Base-by-base conservation (phyloP, 2,888 invertebrate species). In the Acleris holmiana region DNA sequence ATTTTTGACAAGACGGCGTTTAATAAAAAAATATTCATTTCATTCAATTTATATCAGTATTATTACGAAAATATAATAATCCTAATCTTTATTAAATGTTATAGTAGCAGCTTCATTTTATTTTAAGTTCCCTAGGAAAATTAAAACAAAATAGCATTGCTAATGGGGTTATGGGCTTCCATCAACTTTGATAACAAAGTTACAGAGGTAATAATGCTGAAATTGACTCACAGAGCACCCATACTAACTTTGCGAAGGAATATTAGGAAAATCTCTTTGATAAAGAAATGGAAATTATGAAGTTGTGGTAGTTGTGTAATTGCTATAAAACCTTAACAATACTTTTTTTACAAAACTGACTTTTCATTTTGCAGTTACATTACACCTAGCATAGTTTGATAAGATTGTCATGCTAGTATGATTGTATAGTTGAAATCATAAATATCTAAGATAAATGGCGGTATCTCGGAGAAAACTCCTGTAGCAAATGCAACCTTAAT, bases 171-270 rank as follows among this genome's bases (percentile, higher is more conserved):
- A 63, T 46, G 35, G 44, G 46, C 48, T 57, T 40, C 46, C 44
- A 46, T 17, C 18, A 46, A 51, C 48, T 57, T 61, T 40, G 49
- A 25, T 54, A 63, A 55, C 25, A 46, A 46, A 57, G 51, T 63
- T 63, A 57, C 46, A 46, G 29, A 29, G 51, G 21, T 63, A 51
- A 57, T 57, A 40, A 58, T 46, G 19, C 44, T 63, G 63, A 53
- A 53, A 63, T 53, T 58, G 51, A 53, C 51, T 58, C 21, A 51
- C 47, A 40, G 35, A 17, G 57, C 57, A 47, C 51, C 35, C 50
- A 23, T n/a, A 47, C 29, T 46, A 49, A 55, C 53, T 55, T 57
- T 25, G 40, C 3, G 40, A 51, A 10, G 23, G 44, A 44, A 18
- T 44, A 18, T 47, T 57, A 48, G 13, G 19, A 44, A 60, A 51